phyloP scores from a whole-genome alignment of 2,113 vertebrate genomes.

The Nansenia antarctica region DNA sequence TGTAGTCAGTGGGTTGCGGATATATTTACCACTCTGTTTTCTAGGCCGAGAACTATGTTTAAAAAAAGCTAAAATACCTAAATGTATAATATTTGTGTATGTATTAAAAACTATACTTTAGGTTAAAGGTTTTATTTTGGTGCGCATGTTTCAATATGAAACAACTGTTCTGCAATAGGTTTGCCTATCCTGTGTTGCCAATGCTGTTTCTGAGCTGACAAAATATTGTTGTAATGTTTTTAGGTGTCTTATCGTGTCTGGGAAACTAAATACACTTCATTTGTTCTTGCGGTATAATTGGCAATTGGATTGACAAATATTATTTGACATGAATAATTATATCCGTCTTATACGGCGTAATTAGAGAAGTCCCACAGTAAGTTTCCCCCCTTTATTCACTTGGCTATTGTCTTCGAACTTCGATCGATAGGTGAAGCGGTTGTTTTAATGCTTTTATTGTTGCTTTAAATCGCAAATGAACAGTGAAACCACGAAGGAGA shows the following conservation, averaged over 20 bases:
- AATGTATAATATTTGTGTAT: neutral
- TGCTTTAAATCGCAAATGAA: neutral
- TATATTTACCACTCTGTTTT: constrained; percentile 22
- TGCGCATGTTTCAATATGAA: no score
- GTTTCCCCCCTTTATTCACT: neutral
- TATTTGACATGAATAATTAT: neutral
- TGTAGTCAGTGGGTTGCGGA: constrained; percentile 37
- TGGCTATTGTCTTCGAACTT: neutral
- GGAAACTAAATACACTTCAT: neutral
- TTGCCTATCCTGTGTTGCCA: neutral
- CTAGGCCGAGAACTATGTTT: constrained; percentile 27
- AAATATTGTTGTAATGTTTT: neutral
- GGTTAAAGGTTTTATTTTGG: neutral
- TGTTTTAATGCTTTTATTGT: neutral
- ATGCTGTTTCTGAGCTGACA: neutral
- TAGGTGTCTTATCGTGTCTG: neutral
- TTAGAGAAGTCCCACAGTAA: constrained; percentile 1
- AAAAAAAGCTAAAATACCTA: neutral
- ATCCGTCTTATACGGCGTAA: neutral
- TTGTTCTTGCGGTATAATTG: no score
- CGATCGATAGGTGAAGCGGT: neutral
- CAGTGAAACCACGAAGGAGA: neutral
- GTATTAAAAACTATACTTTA: neutral
- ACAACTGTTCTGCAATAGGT: no score
- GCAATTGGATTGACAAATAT: no score